These are phyloP conservation scores for Rhagologus leucostigma DNA, from an alignment of 2,113 vertebrate species.

Conservation along the genomic window DNA sequence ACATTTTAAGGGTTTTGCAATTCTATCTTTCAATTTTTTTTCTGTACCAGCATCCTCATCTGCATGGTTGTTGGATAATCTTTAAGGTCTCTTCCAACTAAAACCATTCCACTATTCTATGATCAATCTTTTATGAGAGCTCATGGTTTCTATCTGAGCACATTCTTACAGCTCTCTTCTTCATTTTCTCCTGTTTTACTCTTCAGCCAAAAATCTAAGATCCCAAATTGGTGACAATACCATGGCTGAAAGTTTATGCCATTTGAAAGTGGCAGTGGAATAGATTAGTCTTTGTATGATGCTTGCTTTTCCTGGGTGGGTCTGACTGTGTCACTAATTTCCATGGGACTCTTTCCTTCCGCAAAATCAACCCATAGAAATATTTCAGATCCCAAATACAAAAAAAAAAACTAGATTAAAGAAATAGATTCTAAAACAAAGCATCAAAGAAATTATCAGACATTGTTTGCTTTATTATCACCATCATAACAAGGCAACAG, in stretches of 20 bases:
- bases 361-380: neutral
- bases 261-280: neutral
- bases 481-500: neutral
- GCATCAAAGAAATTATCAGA: neutral
- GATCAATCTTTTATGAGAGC: neutral
- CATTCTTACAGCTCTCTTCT: neutral
- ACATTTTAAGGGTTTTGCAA: neutral
- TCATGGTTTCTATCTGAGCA: neutral
- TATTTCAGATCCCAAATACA: neutral
- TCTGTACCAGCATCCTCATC: neutral
- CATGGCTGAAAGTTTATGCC: fast-evolving
- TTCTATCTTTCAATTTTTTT: neutral
- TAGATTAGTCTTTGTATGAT: fast-evolving
- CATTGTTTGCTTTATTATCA: neutral
- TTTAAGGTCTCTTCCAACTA: too few species aligned
- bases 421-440: neutral
- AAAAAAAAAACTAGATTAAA: neutral
- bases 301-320: neutral
- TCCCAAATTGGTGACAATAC: neutral
- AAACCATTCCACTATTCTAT: neutral
- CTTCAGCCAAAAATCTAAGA: neutral
- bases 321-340: neutral
- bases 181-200: neutral
- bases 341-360: neutral
- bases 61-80: neutral